Evolutionary conservation across 2,888 invertebrate species (phyloP), one percentile per base, ranked within the genome.

Genomic region (Tachystola acroxantha): DNA sequence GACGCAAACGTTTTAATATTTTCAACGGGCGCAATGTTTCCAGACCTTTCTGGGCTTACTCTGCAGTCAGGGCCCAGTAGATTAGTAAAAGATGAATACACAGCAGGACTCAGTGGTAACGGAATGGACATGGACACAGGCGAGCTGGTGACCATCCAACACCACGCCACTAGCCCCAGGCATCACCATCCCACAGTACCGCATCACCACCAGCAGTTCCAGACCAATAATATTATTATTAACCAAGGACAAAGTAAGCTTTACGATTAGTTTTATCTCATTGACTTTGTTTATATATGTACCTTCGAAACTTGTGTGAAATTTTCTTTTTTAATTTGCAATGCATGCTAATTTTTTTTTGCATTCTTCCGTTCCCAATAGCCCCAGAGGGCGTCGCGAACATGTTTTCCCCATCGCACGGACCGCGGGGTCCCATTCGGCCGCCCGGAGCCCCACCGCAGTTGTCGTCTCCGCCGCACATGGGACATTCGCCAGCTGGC

Each of bases 21-120:
- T 30, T 32, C 9, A n/a, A 4, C 10, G 13, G 5, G 9, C 13
- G 27, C n/a, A 10, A 31, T 50, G 56, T 60, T 84, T 88, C 62
- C 88, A 93, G 96, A 97, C 90, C 88, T 98, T 47, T 97, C 97
- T 36, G 97, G 97, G 10, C 88, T 98, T 36, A 97, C 96, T 6
- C 88, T 98, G 35, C 96, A 95, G 69, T 91, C 95, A 2, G 93
- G 92, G 7, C 91, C 95, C 4, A 93, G 94, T 63, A 90, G 96
- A 51, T 87, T 96, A 51, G 95, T 97, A 20, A 97, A 97, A 80
- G 97, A 97, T 87, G 97, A 97, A 71, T 97, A 96, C 75, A 92
- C 94, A 32, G 94, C 94, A 12, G 94, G 94, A 2, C 89, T 92
- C 30, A 88, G 88, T 53, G 89, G 91, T 1, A 81, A 82, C 11